Evolutionary conservation across 1,140 invertebrate species (phyloP), one percentile per base, ranked within the genome.

Genomic region (Argopecten irradians): DNA sequence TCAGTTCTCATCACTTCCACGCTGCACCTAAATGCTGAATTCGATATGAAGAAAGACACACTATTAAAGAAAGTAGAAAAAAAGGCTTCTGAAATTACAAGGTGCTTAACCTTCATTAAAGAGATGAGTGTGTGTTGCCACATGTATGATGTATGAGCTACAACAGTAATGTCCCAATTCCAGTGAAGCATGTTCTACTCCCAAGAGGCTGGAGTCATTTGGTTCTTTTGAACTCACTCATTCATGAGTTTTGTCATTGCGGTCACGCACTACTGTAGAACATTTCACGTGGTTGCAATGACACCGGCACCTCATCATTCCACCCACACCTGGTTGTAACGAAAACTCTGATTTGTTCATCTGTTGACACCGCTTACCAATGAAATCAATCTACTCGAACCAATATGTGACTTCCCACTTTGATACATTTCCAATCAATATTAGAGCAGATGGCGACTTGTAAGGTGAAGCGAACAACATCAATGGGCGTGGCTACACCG

Each of bases 281-380:
- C 3, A 46, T 46, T n/a, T n/a, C 55, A 71, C n/a, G 13, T 39
- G 36, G 14, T 55, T 11, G 22, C 43, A 55, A 3, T 55, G 43
- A 11, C n/a, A 71, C 55, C 8, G 5, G 11, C 55, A 55, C 43
- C 16, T 19, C 43, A 11, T 19, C 8, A 28, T 71, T n/a, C n/a
- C 55, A 71, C 55, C 55, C n/a, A 71, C n/a, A 71, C 55, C n/a
- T 71, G 22, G n/a, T n/a, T 71, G 55, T 8, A 71, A 71, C 55
- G 55, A 28, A 71, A n/a, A n/a, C 55, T 71, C 28, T 71, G 55
- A 71, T 71, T 71, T 71, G 55, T n/a, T 71, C 55, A 71, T 71
- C 28, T 71, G 55, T n/a, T n/a, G n/a, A 28, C n/a, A 11, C 1
- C 22, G 55, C 55, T 71, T 28, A 71, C 55, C 55, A 71, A 71